Base-by-base conservation (phyloP, 2,888 invertebrate species). In the Ichneumoninae sp. region DNA sequence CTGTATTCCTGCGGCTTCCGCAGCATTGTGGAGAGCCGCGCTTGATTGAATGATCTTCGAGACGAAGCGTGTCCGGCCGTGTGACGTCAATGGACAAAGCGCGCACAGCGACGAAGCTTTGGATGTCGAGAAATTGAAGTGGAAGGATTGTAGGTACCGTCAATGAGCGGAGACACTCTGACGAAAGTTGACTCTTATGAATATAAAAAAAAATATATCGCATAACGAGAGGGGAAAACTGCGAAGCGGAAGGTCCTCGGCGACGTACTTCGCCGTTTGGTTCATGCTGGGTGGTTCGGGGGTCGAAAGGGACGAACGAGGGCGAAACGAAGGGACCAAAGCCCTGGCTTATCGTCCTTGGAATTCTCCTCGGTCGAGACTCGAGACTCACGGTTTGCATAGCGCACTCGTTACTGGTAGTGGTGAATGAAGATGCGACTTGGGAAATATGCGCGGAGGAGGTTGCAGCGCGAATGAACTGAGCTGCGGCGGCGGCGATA, bases 361-460 rank as follows among this genome's bases (percentile, higher is more conserved):
- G 10, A 63, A n/a, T 65, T 60, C 60, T 63, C 30, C 76, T 77
- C 65, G 30, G 44, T 22, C 57, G 60, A 13, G 36, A 65, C 63
- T 57, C 78, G 65, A 75, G 65, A 68, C 60, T 76, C 66, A 68
- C 50, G 10, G 47, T 69, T 50, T 50, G 33, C 40, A 70, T 36
- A 63, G 69, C 47, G 69, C 30, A 70, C 16, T 73, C 47, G 68
- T 75, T 74, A 73, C 60, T 44, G 50, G 19, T 68, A n/a, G 70
- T 26, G 63, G 79, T 65, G 76, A 87, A 88, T 87, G 87, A 87
- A 87, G 85, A 88, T 87, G 85, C 85, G 77, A 81, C 88, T 86
- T 76, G 87, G 88, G 86, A 87, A 90, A 88, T 88, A 88, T 87
- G 85, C 87, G 50, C 71, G 66, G 60, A 30, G 85, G 86, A 86